phyloP scores from a whole-genome alignment of 2,797 vertebrate species.

The Saxicola maurus region DNA sequence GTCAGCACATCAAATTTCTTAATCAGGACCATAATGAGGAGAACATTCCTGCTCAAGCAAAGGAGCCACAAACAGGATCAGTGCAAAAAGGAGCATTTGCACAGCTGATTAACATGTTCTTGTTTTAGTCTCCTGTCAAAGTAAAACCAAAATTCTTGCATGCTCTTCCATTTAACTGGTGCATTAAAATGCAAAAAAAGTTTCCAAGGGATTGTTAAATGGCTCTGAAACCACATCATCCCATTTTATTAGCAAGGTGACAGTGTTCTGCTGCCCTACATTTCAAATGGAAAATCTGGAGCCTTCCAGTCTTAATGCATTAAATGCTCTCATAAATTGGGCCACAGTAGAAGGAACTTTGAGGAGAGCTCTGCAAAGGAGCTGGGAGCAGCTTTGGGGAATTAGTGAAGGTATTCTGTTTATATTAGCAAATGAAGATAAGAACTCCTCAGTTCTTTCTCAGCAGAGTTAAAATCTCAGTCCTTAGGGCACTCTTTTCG shows the following conservation, averaged over 20 bases:
- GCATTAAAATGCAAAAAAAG: neutral
- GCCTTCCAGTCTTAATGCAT: neutral
- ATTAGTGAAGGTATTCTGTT: slow-evolving; percentile 40
- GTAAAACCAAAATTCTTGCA: neutral
- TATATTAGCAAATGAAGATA: slow-evolving; percentile 46
- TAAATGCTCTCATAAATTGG: neutral
- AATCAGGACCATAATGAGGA: slow-evolving; percentile 42
- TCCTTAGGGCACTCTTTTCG: neutral
- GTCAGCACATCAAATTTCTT: slow-evolving; percentile 55
- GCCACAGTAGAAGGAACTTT: neutral
- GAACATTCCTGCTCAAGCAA: neutral
- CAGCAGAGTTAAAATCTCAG: slow-evolving; percentile 36
- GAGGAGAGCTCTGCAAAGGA: neutral
- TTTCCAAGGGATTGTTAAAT: neutral
- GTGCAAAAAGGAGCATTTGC: neutral
- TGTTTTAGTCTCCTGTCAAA: neutral
- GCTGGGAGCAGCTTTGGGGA: slow-evolving; percentile 25
- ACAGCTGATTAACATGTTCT: neutral
- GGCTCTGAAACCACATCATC: neutral
- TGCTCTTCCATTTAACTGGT: neutral
- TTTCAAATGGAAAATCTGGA: neutral
- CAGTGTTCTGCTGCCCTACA: neutral
- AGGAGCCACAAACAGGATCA: neutral
- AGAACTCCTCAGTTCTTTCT: slow-evolving; percentile 9
- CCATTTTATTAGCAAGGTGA: neutral